Percentiles rank a stretch among this genome's conserved stretches.
These are phyloP conservation scores for Cremastinae sp. DNA, from an alignment of 2,888 invertebrate species.

Conservation along the genomic window DNA sequence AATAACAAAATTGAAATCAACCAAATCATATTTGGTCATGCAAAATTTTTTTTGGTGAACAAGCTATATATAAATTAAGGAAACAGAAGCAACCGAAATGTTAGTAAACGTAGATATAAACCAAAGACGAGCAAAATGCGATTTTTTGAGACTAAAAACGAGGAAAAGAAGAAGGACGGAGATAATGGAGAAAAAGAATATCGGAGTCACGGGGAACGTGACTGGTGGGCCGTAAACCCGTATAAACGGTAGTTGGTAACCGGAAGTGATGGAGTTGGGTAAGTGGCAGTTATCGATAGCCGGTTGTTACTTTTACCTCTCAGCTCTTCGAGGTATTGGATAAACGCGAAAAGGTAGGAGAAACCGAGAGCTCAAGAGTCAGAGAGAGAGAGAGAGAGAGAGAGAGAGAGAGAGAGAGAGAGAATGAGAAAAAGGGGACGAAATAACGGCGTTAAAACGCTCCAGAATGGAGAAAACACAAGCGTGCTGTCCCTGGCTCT, in stretches of 20 bases:
- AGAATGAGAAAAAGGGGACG: conserved; percentile 3
- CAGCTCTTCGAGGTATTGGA: conserved; percentile 63
- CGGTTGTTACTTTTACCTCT: conserved; percentile 69
- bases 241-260: conserved; percentile 74
- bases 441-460: conserved; percentile 23
- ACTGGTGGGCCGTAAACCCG: conserved; percentile 73
- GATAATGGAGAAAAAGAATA: conserved; percentile 14
- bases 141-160: no score
- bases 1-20: no score
- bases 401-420: conserved; percentile 39
- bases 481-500: conserved; percentile 42
- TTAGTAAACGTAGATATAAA: no score
- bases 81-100: no score
- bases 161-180: conserved; percentile 57
- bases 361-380: conserved; percentile 40
- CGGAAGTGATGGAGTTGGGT: conserved; percentile 76
- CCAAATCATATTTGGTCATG: no score
- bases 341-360: conserved; percentile 36
- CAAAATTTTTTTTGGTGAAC: no score
- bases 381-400: conserved; percentile 50
- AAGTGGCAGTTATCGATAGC: conserved; percentile 76
- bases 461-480: conserved; percentile 60
- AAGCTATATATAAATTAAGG: no score
- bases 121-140: no score
- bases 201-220: conserved; percentile 63